Base-by-base conservation (phyloP, 1,140 invertebrate species). In the Calliopsis andreniformis region DNA sequence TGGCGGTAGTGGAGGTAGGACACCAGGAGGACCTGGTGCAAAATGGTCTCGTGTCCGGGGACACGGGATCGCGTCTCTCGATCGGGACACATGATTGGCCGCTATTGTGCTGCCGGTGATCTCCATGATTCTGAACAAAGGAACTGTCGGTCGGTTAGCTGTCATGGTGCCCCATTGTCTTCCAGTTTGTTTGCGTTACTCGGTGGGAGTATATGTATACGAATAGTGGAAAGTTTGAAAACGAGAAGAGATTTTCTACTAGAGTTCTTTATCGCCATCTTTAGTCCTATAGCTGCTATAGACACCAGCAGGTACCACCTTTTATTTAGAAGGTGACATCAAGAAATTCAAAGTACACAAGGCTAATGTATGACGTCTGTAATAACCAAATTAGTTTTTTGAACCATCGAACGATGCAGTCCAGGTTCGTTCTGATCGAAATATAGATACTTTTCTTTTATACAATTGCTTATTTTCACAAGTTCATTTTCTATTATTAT, bases 71-170 rank as follows among this genome's bases (percentile, higher is more conserved):
- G 28, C 55, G 53, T 66, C 75, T 78, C 80, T 82, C 76, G 80
- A 83, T 83, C 62, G 77, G 51, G 77, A 83, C 62, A 73, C 61
- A 53, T 80, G 80, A 86, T 86, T 85, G 84, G 83, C 80, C 77
- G 64, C 75, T 62, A 85, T 85, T 85, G 84, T 85, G 30, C 78
- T 32, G 32, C 63, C 61, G 25, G 28, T 35, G 63, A 76, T 85
- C 79, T 78, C 76, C 55, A 66, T 66, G 71, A 84, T 81, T 55
- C 23, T n/a, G 64, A 72, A 85, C 82, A 85, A 85, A 84, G 64
- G 76, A 28, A 28, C 32, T 58, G 71, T 58, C 72, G 67, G 35
- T 68, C 53, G 58, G 43, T 45, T 39, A 62, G 53, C 82, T 81
- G 83, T 84, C 82, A 83, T 62, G 69, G 72, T 80, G 67, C 51